A percentile compares a stretch with the other conserved stretches of the same genome.
Evolutionary conservation across 30 jellyfish, hydroid and myxozoan species (phyloP).

Genomic region (Hydractinia echinata): DNA sequence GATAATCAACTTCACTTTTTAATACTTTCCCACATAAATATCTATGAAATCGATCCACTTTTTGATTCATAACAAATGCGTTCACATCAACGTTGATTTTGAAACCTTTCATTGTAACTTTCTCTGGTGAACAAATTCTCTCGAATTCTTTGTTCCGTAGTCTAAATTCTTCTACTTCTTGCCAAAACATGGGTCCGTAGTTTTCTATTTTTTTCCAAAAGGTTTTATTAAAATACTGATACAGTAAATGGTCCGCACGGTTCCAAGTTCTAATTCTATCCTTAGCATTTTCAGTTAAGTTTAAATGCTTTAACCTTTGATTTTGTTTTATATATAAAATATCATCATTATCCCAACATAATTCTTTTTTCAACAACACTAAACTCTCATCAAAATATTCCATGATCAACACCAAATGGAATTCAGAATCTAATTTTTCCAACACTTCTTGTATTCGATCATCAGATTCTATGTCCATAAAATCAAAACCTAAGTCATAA

Average conservation of each 20-base stretch:
- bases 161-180: constrained; percentile 62
- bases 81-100: constrained; percentile 58
- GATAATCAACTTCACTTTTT: constrained; percentile 68
- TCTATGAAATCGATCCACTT: constrained; percentile 71
- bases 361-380: constrained; percentile 64
- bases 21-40: constrained; percentile 66
- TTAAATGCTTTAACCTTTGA: constrained; percentile 56
- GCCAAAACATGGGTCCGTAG: constrained; percentile 74
- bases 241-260: constrained; percentile 66
- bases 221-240: constrained; percentile 65
- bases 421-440: constrained; percentile 55
- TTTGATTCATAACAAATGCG: constrained; percentile 51
- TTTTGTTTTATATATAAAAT: constrained; percentile 75
- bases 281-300: constrained; percentile 23
- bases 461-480: constrained; percentile 59
- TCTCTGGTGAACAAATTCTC: constrained; percentile 65
- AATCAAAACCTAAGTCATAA: constrained; percentile 88
- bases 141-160: constrained; percentile 47
- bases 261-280: constrained; percentile 63
- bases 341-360: constrained; percentile 89
- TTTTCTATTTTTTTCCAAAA: constrained; percentile 64
- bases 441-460: constrained; percentile 34
- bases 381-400: constrained; percentile 95
- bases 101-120: constrained; percentile 63
- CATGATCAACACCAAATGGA: constrained; percentile 70